These are phyloP conservation scores for Anguilla japonica DNA, from an alignment of 2,113 vertebrate genomes.

Conservation along the genomic window DNA sequence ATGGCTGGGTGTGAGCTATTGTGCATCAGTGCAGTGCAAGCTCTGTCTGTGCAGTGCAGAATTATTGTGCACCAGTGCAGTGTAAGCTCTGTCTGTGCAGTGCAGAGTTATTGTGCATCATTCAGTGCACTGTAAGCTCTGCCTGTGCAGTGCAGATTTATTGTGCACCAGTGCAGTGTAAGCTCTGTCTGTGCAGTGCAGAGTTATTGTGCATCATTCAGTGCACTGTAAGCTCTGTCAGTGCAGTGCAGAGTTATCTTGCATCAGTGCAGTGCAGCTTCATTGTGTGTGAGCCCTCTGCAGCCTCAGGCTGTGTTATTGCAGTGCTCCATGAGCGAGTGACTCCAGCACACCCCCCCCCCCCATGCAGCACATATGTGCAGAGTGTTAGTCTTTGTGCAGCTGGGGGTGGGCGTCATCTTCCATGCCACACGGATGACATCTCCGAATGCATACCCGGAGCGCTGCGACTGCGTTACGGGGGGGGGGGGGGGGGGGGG, in stretches of 20 bases:
- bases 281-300: background rate
- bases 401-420: slow-evolving; percentile 8
- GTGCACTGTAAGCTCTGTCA: background rate
- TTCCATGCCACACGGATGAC: background rate
- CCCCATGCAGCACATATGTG: background rate
- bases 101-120: background rate
- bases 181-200: background rate
- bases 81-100: background rate
- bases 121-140: background rate
- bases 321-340: background rate
- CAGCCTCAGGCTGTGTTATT: background rate
- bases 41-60: background rate
- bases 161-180: background rate
- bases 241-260: background rate
- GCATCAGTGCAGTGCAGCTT: background rate
- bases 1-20: background rate
- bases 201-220: background rate
- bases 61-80: background rate
- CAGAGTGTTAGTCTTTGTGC: background rate
- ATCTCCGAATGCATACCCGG: background rate
- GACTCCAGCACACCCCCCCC: background rate
- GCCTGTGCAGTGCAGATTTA: background rate
- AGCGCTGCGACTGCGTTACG: background rate
- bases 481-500: slow-evolving; percentile 32
- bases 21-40: background rate